phyloP scores from a whole-genome alignment of 2,888 invertebrate genomes.

The Noctua pronuba region DNA sequence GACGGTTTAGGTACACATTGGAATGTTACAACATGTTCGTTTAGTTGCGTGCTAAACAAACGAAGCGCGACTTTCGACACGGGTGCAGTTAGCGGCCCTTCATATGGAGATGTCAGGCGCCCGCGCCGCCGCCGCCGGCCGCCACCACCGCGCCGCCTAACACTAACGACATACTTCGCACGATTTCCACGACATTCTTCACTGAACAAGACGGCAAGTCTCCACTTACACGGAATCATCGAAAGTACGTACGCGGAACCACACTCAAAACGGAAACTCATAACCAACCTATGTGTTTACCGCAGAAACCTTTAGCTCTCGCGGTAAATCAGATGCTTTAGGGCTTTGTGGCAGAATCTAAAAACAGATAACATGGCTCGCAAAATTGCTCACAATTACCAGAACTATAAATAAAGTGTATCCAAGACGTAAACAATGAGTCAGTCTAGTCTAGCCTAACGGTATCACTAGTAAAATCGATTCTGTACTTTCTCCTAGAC shows the following conservation, averaged over 20 bases:
- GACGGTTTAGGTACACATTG: slow-evolving; percentile 76
- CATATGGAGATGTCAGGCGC: slow-evolving; percentile 78
- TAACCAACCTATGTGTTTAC: slow-evolving; percentile 40
- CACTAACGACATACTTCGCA: slow-evolving; percentile 78
- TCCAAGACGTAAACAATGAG: slow-evolving; percentile 71
- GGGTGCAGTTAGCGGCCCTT: slow-evolving; percentile 84
- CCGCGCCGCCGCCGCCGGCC: slow-evolving; percentile 46
- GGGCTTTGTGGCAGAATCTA: slow-evolving; percentile 52
- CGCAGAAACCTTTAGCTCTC: slow-evolving; percentile 44
- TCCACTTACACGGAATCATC: slow-evolving; percentile 52
- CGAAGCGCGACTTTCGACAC: slow-evolving; percentile 82
- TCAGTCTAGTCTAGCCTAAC: slow-evolving; percentile 68
- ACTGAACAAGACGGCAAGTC: slow-evolving; percentile 67
- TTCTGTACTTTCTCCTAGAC: slow-evolving; percentile 77
- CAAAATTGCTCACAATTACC: slow-evolving; percentile 63
- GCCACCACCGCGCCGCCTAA: slow-evolving; percentile 47
- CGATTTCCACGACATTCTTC: slow-evolving; percentile 78
- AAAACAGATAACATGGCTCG: slow-evolving; percentile 55
- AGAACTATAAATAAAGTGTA: slow-evolving; percentile 65
- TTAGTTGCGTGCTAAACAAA: slow-evolving; percentile 86
- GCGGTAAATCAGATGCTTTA: slow-evolving; percentile 56
- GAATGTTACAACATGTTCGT: slow-evolving; percentile 80
- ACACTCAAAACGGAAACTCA: slow-evolving; percentile 48
- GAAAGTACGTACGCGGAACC: slow-evolving; percentile 53
- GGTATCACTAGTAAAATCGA: slow-evolving; percentile 66